Evolutionary conservation across 2,888 invertebrate genomes (phyloP).

Genomic region (Scaptomyza parva): DNA sequence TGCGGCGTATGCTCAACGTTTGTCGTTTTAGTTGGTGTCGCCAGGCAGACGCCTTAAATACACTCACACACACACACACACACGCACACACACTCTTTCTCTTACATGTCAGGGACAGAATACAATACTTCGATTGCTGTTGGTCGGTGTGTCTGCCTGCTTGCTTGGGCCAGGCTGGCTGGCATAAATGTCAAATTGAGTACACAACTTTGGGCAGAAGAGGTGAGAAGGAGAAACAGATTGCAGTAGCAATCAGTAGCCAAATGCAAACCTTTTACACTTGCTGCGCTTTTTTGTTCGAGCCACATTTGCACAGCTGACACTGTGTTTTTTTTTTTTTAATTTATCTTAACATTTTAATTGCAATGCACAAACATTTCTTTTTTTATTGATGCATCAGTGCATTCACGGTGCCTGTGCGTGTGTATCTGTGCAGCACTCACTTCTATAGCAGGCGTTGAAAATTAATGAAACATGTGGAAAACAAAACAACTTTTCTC

Average conservation of each 20-base stretch:
- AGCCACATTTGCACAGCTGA: slow-evolving; percentile 42
- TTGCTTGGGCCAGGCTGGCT: slow-evolving; percentile 54
- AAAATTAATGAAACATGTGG: slow-evolving; percentile 58
- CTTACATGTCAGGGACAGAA: slow-evolving; percentile 49
- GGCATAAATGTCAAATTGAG: slow-evolving; percentile 79
- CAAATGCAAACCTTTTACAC: slow-evolving; percentile 67
- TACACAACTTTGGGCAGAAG: slow-evolving; percentile 46
- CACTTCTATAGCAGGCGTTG: slow-evolving; percentile 34
- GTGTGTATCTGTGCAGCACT: slow-evolving; percentile 21
- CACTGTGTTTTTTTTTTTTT: slow-evolving; percentile 43
- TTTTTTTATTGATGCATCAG: slow-evolving; percentile 70
- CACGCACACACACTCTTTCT: slow-evolving; percentile 9
- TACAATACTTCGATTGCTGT: slow-evolving; percentile 58
- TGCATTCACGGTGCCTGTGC: slow-evolving; percentile 48
- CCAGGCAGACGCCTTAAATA: slow-evolving; percentile 50
- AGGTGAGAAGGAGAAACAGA: background rate
- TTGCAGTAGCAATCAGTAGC: slow-evolving; percentile 64
- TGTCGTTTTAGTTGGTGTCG: slow-evolving; percentile 44
- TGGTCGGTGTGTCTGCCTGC: background rate
- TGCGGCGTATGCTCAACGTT: slow-evolving; percentile 50
- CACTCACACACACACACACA: slow-evolving; percentile 2
- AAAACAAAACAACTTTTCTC: slow-evolving; percentile 41
- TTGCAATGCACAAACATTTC: slow-evolving; percentile 63
- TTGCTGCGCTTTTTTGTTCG: slow-evolving; percentile 41
- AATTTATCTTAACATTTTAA: slow-evolving; percentile 78